phyloP scores from a whole-genome alignment of 2,888 invertebrate genomes.

The Cyrtodaria siliqua region DNA sequence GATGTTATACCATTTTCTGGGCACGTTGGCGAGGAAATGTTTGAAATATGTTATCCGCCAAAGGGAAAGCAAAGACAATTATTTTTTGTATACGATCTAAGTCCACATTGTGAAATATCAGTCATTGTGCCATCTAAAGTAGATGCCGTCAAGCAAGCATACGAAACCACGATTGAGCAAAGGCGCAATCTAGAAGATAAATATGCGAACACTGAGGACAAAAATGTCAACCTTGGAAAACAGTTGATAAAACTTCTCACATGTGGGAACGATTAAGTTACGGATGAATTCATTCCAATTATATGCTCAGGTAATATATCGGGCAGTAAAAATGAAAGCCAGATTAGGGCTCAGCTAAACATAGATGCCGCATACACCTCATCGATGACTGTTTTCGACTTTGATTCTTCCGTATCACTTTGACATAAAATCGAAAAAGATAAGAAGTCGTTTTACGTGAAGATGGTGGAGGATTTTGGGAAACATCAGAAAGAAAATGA shows the following conservation, averaged over 20 bases:
- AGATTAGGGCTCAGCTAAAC: constrained; percentile 6
- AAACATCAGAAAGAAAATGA: no score
- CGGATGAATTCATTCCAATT: constrained; percentile 31
- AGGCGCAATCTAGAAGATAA: background rate
- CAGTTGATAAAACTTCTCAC: background rate
- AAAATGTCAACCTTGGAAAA: background rate
- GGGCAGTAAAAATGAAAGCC: constrained; percentile 5
- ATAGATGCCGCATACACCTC: background rate
- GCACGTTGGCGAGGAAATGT: background rate
- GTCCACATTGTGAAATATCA: background rate
- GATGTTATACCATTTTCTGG: constrained; percentile 32
- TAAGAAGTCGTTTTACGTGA: background rate
- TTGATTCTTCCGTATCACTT: background rate
- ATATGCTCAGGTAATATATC: constrained; percentile 25
- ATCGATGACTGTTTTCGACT: background rate
- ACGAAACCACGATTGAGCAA: background rate
- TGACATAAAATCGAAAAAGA: background rate
- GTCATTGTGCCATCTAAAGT: background rate
- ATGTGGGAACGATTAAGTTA: constrained; percentile 25
- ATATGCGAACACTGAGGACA: background rate
- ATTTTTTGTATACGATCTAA: background rate
- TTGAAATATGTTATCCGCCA: constrained; percentile 27
- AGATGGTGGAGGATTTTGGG: background rate
- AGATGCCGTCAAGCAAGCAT: background rate
- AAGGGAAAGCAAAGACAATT: constrained; percentile 21